Base-by-base conservation (phyloP, 2,113 vertebrate genomes). In the Sclerurus mexicanus region DNA sequence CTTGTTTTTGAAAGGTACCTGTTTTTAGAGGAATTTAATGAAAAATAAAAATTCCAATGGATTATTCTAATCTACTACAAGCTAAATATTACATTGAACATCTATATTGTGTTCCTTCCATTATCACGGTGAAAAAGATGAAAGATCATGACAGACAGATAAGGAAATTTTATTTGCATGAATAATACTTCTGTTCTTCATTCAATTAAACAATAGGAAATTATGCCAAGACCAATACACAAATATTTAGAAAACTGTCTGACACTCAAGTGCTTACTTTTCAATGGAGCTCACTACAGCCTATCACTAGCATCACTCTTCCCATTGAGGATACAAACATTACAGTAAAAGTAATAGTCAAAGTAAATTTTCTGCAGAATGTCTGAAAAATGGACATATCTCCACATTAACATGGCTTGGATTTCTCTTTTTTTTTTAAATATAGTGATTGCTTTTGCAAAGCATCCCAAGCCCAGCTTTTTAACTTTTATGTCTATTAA, bases 371-470 rank as follows among this genome's bases (percentile, higher is more conserved):
- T 60, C 44, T 49, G 20, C 21, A 85, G 66, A 28, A 79, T 12
- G 16, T 37, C 23, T 83, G 14, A 13, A 64, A 44, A 91, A 75
- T 3, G 7, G 62, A 28, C 28, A 30, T n/a, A 46, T 30, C 46
- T 77, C 62, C 10, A 24, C 37, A 46, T 27, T 18, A 78, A 46
- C 0, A 0, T 12, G 11, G 17, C 25, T 68, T 53, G 14, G 12
- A 15, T 82, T 91, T 71, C 11, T 39, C 12, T 50, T 33, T 14
- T 72, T 72, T 72, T 72, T 53, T 19, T 49, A 72, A 79, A 79
- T 42, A 10, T 53, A 73, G 20, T 10, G 9, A 33, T 25, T 1
- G 0, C 6, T 74, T 93, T 69, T 66, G 28, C 71, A 37, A 63
- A 89, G 47, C 50, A 91, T 20, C 22, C 44, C 58, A 82, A 60